phyloP scores from a whole-genome alignment of 1,140 invertebrate species.

The Drosophila serrata region DNA sequence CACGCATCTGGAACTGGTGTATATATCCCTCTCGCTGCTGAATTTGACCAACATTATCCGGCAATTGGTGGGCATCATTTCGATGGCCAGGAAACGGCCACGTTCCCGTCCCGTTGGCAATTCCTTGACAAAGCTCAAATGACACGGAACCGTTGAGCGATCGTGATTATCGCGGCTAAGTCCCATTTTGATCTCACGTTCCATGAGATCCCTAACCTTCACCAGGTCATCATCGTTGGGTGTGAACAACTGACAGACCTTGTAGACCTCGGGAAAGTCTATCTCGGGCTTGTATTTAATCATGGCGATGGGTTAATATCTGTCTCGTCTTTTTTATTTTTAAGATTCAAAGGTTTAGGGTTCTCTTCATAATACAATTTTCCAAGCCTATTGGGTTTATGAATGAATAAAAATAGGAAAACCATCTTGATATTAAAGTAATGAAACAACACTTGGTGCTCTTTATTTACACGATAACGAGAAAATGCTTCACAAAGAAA shows the following conservation, averaged over 20 bases:
- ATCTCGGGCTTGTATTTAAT: conserved; percentile 29
- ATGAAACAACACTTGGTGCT: conserved; percentile 69
- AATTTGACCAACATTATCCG: conserved; percentile 97
- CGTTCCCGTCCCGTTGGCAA: conserved; percentile 97
- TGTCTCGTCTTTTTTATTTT: background rate
- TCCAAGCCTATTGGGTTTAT: background rate
- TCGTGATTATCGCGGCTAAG: conserved; percentile 91
- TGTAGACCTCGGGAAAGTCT: conserved; percentile 58
- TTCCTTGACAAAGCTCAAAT: conserved; percentile 97
- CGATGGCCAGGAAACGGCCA: conserved; percentile 98
- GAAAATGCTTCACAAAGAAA: conserved; percentile 67
- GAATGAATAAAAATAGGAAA: conserved; percentile 85
- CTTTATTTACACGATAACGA: conserved; percentile 73
- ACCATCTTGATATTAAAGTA: conserved; percentile 77
- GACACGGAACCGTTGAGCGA: conserved; percentile 94
- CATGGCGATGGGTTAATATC: background rate
- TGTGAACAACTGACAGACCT: conserved; percentile 48
- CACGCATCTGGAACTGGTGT: conserved; percentile 98
- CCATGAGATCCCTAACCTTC: conserved; percentile 27
- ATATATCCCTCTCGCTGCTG: conserved; percentile 90
- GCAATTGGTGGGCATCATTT: conserved; percentile 99
- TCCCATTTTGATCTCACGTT: conserved; percentile 90
- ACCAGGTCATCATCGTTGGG: conserved; percentile 26
- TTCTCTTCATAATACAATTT: too few species aligned
- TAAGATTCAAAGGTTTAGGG: too few species aligned